Conservation (phyloP, 2,888 invertebrate species). For the Macrosoma leucophasiata region DNA sequence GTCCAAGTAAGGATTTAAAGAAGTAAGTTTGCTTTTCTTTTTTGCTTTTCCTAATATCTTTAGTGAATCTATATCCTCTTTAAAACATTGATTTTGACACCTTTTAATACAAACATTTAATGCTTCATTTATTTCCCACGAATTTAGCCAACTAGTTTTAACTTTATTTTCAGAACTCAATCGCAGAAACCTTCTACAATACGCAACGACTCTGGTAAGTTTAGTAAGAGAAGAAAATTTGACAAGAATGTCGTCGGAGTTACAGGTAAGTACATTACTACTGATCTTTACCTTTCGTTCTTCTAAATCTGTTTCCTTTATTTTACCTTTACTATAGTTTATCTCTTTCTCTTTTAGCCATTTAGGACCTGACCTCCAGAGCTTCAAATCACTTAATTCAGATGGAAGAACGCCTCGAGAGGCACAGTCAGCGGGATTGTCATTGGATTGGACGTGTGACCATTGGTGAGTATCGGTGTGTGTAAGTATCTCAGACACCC, state of each 20-base stretch:
- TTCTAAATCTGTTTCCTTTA: conserved; percentile 11
- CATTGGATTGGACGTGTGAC: conserved; percentile 15
- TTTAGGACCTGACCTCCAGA: conserved; percentile 16
- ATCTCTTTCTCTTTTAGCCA: conserved; percentile 7
- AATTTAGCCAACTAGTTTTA: no score
- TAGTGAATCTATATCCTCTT: no score
- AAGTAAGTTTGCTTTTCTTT: conserved; percentile 4
- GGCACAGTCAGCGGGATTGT: conserved; percentile 20
- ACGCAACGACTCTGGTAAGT: conserved; percentile 18
- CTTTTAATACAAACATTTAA: conserved; percentile 13
- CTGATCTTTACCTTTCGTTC: conserved; percentile 6
- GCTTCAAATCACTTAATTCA: conserved; percentile 5
- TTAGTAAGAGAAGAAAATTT: conserved; percentile 16
- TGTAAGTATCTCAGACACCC: conserved; percentile 25
- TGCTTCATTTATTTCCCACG: conserved; percentile 10
- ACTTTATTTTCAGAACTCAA: conserved; percentile 7
- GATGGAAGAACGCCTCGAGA: conserved; percentile 13
- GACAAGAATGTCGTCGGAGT: conserved; percentile 11
- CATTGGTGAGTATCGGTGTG: conserved; percentile 12
- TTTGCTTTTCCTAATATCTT: conserved; percentile 5
- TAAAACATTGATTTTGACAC: conserved; percentile 16
- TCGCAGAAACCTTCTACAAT: conserved; percentile 15
- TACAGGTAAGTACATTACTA: conserved; percentile 2
- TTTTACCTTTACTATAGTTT: not conserved
- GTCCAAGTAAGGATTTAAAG: conserved; percentile 20